A percentile compares a stretch with the other conserved stretches of the same genome.
phyloP scores from a whole-genome alignment of 1,140 invertebrate species.

The Drosophila carrolli region DNA sequence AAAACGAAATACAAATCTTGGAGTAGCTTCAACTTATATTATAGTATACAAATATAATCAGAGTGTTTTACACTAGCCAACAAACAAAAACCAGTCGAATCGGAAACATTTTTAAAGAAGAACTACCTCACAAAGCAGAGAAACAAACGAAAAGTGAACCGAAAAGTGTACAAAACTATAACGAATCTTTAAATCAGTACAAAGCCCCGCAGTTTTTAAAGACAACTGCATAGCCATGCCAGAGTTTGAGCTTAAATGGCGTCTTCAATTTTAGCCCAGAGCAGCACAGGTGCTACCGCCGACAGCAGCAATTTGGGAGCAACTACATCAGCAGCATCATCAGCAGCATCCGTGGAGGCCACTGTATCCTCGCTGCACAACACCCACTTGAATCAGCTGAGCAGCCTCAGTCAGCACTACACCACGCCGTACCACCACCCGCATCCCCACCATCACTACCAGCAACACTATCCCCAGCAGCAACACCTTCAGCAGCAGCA shows the following conservation, averaged over 20 bases:
- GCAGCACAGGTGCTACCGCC: slow-evolving; percentile 65
- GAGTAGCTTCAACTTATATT: slow-evolving; percentile 46
- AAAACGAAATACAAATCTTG: slow-evolving; percentile 51
- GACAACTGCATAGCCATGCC: slow-evolving; percentile 79
- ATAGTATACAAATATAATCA: slow-evolving; percentile 12
- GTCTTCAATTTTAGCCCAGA: slow-evolving; percentile 84
- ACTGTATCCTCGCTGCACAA: slow-evolving; percentile 67
- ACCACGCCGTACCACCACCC: slow-evolving; percentile 64
- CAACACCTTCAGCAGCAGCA: slow-evolving; percentile 60
- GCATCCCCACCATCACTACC: slow-evolving; percentile 53
- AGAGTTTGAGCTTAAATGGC: slow-evolving; percentile 78
- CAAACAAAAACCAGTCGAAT: slow-evolving; percentile 22
- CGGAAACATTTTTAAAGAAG: slow-evolving; percentile 36
- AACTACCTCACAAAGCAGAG: slow-evolving; percentile 62
- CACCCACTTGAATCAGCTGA: slow-evolving; percentile 78
- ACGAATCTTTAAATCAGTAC: slow-evolving; percentile 19
- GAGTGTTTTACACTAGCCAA: slow-evolving; percentile 32
- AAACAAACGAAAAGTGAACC: slow-evolving; percentile 42
- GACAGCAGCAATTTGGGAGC: slow-evolving; percentile 56
- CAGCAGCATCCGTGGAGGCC: slow-evolving; percentile 59
- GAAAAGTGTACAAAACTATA: slow-evolving; percentile 58
- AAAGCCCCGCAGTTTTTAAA: slow-evolving; percentile 20
- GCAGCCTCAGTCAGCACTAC: slow-evolving; percentile 78
- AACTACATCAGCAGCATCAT: slow-evolving; percentile 48
- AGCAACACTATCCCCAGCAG: slow-evolving; percentile 55